These are phyloP conservation scores for Phrynocephalus guinanensis DNA, from an alignment of 2,797 vertebrate species.

Conservation along the genomic window DNA sequence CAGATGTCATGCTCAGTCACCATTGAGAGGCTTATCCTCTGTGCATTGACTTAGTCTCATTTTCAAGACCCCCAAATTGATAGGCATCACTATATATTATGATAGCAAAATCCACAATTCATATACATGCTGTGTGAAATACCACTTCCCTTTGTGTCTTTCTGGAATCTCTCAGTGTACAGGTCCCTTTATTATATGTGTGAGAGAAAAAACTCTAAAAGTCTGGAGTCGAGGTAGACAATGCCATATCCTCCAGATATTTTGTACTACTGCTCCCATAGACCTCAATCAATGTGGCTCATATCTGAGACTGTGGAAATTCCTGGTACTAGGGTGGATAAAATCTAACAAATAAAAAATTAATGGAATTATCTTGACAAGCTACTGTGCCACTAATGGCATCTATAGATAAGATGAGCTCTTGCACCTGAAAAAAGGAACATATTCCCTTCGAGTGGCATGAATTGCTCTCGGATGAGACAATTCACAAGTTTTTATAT, in stretches of 20 bases:
- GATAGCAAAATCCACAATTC: not conserved
- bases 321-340: not conserved
- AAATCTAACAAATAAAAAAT: no score
- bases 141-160: not conserved
- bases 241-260: not conserved
- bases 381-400: not conserved
- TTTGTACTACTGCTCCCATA: not conserved
- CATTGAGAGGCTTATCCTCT: not conserved
- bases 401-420: not conserved
- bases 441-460: not conserved
- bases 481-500: not conserved
- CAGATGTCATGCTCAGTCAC: not conserved
- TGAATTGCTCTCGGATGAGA: not conserved
- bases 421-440: not conserved
- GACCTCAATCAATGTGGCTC: not conserved
- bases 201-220: not conserved
- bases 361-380: not conserved
- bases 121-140: not conserved
- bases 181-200: not conserved
- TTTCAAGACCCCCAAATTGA: not conserved
- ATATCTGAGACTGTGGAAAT: not conserved
- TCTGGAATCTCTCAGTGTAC: not conserved
- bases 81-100: not conserved
- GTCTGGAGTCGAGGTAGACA: not conserved
- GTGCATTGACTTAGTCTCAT: not conserved